Evolutionary conservation across 2,113 vertebrate genomes (phyloP).

Genomic region (Coptodon rendalli): DNA sequence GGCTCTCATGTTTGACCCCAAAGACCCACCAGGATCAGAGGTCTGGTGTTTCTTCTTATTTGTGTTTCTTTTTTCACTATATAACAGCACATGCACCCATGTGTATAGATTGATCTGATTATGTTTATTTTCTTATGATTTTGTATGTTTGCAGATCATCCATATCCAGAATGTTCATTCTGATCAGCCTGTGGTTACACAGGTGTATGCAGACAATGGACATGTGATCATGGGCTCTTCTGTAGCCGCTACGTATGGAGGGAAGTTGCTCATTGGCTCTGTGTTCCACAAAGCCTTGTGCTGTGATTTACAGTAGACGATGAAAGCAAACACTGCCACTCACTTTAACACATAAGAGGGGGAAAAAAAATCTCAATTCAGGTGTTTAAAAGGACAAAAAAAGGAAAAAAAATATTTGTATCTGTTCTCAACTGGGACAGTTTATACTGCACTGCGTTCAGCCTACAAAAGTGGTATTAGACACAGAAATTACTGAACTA

Average conservation of each 20-base stretch:
- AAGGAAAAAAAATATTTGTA: neutral
- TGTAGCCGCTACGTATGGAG: slow-evolving; percentile 71
- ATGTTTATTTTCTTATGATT: neutral
- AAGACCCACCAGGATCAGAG: slow-evolving; percentile 85
- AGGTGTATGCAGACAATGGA: slow-evolving; percentile 81
- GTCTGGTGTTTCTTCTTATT: slow-evolving; percentile 54
- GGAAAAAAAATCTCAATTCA: accelerated
- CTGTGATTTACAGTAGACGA: slow-evolving; percentile 74
- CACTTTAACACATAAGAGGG: neutral
- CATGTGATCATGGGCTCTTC: slow-evolving; percentile 81
- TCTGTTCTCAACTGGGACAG: neutral
- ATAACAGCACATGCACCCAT: neutral
- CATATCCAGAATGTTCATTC: slow-evolving; percentile 83
- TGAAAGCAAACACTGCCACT: neutral
- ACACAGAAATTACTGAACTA: neutral
- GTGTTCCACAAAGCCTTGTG: slow-evolving; percentile 84
- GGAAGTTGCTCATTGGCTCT: slow-evolving; percentile 84
- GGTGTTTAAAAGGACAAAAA: neutral
- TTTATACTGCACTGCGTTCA: neutral
- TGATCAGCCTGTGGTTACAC: slow-evolving; percentile 77
- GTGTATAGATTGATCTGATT: neutral
- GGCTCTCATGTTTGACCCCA: slow-evolving; percentile 46
- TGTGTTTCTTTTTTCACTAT: neutral
- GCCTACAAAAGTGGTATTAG: neutral
- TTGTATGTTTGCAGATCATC: slow-evolving; percentile 66